Evolutionary conservation across 2,797 vertebrate genomes (phyloP), one percentile per base, ranked within the genome.

Genomic region (Alfaro cultratus): DNA sequence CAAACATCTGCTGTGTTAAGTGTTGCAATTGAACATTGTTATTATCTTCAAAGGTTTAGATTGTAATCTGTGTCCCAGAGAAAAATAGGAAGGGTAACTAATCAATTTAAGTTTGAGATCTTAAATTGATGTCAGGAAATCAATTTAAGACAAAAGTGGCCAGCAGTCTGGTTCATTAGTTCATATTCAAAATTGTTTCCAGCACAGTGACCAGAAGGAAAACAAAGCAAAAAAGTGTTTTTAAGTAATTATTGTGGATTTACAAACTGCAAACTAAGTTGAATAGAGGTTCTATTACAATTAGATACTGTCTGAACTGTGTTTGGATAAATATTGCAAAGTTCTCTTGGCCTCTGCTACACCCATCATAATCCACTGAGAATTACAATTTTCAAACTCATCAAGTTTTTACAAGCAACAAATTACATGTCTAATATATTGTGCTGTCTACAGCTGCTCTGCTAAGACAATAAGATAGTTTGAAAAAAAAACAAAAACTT

Each of bases 341-440:
- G 72, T 78, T 83, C 74, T 83, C 29, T 62, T 87, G 85, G 85
- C 76, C 18, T 34, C 36, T 39, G 1, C 26, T 68, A 57, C 62
- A 23, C 57, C 55, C 67, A 53, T 85, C 70, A 83, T 81, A 74
- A 91, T 80, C 80, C 83, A 86, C 41, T 71, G 64, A 70, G 70
- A 76, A 86, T 84, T 79, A 86, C 46, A 85, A 82, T 78, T 82
- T 89, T 88, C 87, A 83, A 89, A 88, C 47, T 85, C 86, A 91
- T 90, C 75, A 85, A 75, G 73, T 89, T 84, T 85, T 87, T 84
- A 89, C 86, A 85, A 91, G 81, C 80, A 87, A 81, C 75, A 90
- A 90, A 92, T 89, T 87, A 85, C 57, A 89, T 89, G 89, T 90
- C 91, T 86, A 83, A 89, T 81, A 78, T 64, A 68, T 82, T 51